Evolutionary conservation across 2,113 vertebrate genomes (phyloP).

Genomic region (Ahaetulla prasina): DNA sequence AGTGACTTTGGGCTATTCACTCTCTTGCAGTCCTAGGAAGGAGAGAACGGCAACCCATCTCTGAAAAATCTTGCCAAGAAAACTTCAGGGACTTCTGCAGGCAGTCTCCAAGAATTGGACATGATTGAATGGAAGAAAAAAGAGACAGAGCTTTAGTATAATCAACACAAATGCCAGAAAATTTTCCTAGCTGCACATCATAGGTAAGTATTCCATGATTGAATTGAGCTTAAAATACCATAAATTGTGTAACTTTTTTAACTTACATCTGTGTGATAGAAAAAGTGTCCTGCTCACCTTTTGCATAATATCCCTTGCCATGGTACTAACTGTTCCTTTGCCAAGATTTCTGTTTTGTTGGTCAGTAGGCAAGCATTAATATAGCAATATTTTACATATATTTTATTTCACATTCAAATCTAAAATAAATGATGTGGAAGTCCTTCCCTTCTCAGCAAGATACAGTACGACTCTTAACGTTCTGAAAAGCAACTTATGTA

Average conservation of each 20-base stretch:
- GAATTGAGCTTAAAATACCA: background rate
- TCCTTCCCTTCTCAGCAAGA: constrained; percentile 40
- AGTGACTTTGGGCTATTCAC: too few relatives aligned
- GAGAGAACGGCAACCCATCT: too few relatives aligned
- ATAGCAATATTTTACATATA: background rate
- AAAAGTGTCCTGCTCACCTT: background rate
- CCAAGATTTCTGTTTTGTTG: constrained; percentile 15
- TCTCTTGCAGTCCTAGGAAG: too few relatives aligned
- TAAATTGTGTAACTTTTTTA: background rate
- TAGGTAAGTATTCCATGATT: background rate
- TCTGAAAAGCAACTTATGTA: constrained; percentile 15
- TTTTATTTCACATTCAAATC: constrained; percentile 6
- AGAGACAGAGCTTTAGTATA: background rate
- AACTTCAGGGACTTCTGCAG: too few relatives aligned
- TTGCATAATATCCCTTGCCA: background rate
- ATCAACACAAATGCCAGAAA: background rate
- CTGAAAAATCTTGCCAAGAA: too few relatives aligned
- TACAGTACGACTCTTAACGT: constrained; percentile 1
- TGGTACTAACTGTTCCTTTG: background rate
- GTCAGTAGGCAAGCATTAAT: constrained; percentile 21
- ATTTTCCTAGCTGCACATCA: background rate
- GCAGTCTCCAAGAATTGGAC: too few relatives aligned
- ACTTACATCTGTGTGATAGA: background rate
- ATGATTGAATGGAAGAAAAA: background rate
- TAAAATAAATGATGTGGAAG: constrained; percentile 14